Percentiles rank a stretch among this genome's conserved stretches.
Conservation (phyloP, 2,888 invertebrate species). For the Watsonalla binaria region DNA sequence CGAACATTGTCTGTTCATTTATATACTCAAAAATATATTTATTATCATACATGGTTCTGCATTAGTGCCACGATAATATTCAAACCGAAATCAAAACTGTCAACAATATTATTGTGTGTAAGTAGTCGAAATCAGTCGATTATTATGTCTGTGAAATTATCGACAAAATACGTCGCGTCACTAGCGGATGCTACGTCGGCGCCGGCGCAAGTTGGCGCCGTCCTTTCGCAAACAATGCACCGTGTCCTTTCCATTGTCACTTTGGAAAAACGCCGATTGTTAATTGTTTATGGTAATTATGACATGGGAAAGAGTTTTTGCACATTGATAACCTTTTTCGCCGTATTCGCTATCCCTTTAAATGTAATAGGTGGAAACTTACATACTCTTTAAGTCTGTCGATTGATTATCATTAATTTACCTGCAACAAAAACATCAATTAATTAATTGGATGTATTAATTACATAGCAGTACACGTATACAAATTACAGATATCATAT, state of each 20-base stretch:
- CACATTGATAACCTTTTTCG: conserved; percentile 2
- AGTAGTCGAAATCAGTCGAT: conserved; percentile 32
- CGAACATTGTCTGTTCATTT: no score
- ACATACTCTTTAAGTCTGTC: no score
- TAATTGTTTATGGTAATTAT: conserved; percentile 62
- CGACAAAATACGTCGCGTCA: conserved; percentile 48
- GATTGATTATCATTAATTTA: no score
- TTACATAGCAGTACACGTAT: no score
- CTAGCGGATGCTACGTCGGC: conserved; percentile 66
- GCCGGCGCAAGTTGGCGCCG: conserved; percentile 36
- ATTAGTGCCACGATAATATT: no score
- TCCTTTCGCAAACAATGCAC: conserved; percentile 63
- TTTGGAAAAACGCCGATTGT: conserved; percentile 57
- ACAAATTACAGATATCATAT: no score
- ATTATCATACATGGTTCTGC: no score
- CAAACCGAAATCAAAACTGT: no score
- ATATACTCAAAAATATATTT: no score
- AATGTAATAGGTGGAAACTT: no score
- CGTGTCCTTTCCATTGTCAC: conserved; percentile 44
- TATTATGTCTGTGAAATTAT: conserved; percentile 43
- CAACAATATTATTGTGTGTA: conserved; percentile 31
- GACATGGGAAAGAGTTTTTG: conserved; percentile 33
- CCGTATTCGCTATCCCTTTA: conserved; percentile 1
- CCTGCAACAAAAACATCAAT: no score
- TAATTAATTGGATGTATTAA: no score